phyloP scores from a whole-genome alignment of 2,113 vertebrate genomes.

The Bagarius yarrelli region DNA sequence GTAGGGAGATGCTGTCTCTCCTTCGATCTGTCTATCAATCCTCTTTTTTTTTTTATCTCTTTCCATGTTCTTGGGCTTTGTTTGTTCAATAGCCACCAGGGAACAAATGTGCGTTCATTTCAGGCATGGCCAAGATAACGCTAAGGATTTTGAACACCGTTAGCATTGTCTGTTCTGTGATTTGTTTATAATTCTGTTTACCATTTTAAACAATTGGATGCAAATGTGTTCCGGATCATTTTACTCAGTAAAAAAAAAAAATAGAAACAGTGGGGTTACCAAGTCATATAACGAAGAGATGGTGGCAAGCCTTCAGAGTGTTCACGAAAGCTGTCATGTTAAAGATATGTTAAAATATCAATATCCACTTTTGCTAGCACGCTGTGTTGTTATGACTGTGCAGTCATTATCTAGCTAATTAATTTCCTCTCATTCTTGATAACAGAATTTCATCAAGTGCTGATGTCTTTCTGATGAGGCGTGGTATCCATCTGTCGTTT shows the following conservation, averaged over 20 bases:
- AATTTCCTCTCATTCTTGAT: constrained; percentile 46
- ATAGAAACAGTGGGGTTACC: constrained; percentile 12
- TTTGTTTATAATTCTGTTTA: constrained; percentile 17
- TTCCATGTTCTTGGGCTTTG: background rate
- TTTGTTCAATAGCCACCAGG: constrained; percentile 35
- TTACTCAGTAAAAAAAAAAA: background rate
- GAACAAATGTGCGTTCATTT: constrained; percentile 10
- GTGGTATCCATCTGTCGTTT: constrained; percentile 35
- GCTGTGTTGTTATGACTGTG: constrained; percentile 37
- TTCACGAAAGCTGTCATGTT: constrained; percentile 32
- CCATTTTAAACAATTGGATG: background rate
- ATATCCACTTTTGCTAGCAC: constrained; percentile 10
- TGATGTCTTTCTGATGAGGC: constrained; percentile 42
- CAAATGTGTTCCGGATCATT: background rate
- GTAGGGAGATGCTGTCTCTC: constrained; percentile 32
- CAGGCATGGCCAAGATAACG: constrained; percentile 8
- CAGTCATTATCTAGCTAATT: constrained; percentile 47
- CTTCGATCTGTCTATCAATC: background rate
- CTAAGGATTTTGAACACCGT: background rate
- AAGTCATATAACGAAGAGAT: background rate
- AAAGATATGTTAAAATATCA: constrained; percentile 39
- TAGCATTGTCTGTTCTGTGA: constrained; percentile 18
- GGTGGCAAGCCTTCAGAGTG: constrained; percentile 14
- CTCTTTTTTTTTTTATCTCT: background rate
- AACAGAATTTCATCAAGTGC: constrained; percentile 46